Conservation (phyloP, 2,888 invertebrate species). For the Drosophila infuscata region DNA sequence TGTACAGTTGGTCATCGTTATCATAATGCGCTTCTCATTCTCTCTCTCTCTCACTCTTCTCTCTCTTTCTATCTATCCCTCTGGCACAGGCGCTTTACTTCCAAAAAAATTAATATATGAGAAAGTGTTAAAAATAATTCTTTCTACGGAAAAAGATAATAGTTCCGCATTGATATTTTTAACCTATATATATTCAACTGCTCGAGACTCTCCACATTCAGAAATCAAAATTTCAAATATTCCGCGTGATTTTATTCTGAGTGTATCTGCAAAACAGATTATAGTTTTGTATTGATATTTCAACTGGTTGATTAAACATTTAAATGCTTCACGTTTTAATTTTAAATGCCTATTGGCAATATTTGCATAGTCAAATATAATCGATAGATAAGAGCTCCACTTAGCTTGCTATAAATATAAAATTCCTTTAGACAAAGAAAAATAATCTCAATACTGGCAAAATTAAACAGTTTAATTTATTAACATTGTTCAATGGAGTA, state of each 20-base stretch:
- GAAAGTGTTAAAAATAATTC: slow-evolving; percentile 5
- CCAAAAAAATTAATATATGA: slow-evolving; percentile 4
- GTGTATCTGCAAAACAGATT: not conserved
- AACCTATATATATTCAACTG: slow-evolving; percentile 17
- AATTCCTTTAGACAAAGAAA: not conserved
- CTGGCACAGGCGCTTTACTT: slow-evolving; percentile 6
- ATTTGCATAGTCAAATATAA: slow-evolving; percentile 32
- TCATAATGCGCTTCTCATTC: slow-evolving; percentile 27
- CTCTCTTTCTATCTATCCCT: not conserved
- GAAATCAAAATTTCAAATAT: not conserved
- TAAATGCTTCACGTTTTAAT: not conserved
- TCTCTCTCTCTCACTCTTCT: slow-evolving; percentile 8
- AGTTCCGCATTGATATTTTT: not conserved
- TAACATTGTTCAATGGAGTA: not conserved
- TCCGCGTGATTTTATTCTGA: not conserved
- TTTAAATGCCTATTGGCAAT: not conserved
- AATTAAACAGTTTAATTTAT: not conserved
- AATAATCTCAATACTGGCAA: not conserved
- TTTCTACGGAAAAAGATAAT: slow-evolving; percentile 19
- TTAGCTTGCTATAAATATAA: slow-evolving; percentile 20
- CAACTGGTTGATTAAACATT: slow-evolving; percentile 2
- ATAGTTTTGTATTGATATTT: not conserved
- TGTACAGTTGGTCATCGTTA: slow-evolving; percentile 11
- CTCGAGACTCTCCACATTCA: not conserved
- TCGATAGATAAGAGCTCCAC: slow-evolving; percentile 22